Evolutionary conservation across 1,140 invertebrate genomes (phyloP).

Genomic region (Schlechtendalia chinensis): DNA sequence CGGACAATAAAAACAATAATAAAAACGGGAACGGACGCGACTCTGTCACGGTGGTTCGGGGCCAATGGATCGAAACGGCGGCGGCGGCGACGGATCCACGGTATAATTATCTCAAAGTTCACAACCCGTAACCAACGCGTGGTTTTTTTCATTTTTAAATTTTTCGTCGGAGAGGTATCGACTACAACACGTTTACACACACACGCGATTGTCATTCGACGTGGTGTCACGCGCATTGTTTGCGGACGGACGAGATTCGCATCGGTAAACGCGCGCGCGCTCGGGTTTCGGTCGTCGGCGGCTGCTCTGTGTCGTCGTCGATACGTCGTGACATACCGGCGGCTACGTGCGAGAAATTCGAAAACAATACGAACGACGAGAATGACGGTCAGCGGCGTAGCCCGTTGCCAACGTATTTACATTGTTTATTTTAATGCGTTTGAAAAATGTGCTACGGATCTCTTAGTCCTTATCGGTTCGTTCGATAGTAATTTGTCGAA

Average conservation of each 20-base stretch:
- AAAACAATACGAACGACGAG: background rate
- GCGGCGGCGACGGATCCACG: slow-evolving; percentile 40
- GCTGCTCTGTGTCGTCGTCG: background rate
- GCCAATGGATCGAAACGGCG: slow-evolving; percentile 35
- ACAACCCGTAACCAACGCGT: slow-evolving; percentile 29
- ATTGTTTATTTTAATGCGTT: no score
- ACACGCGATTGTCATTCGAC: background rate
- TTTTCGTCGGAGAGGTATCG: background rate
- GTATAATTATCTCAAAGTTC: slow-evolving; percentile 43
- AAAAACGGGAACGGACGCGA: slow-evolving; percentile 37
- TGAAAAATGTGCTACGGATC: no score
- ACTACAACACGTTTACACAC: background rate
- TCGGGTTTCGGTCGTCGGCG: background rate
- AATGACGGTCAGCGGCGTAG: no score
- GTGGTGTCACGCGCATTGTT: background rate
- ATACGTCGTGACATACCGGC: no score
- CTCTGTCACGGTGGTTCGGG: slow-evolving; percentile 39
- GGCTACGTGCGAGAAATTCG: background rate
- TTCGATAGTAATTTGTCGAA: no score
- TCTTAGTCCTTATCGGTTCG: no score
- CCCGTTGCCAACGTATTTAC: no score
- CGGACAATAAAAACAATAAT: background rate
- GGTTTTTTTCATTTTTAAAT: background rate
- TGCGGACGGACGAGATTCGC: background rate
- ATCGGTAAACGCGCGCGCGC: background rate